Evolutionary conservation across 2,888 invertebrate genomes (phyloP).

Genomic region (Orchestes rusci): DNA sequence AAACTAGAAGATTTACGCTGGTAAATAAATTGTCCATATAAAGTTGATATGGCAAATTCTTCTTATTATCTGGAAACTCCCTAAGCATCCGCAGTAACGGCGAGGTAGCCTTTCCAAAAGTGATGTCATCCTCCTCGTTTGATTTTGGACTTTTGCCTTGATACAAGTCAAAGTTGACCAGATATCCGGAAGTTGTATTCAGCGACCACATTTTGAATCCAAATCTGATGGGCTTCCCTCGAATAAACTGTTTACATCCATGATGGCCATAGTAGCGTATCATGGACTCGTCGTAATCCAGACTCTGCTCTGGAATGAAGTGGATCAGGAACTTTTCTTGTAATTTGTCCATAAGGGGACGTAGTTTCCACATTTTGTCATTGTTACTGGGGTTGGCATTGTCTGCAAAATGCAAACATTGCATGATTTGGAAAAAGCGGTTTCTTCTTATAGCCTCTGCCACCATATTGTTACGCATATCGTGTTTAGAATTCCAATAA

Average conservation of each 20-base stretch:
- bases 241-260: slow-evolving; percentile 33
- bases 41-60: neutral
- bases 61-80: slow-evolving; percentile 1
- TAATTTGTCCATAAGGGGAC: slow-evolving; percentile 22
- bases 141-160: neutral
- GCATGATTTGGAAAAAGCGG: slow-evolving; percentile 7
- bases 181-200: slow-evolving; percentile 31
- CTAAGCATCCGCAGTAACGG: neutral
- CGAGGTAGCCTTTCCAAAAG: neutral
- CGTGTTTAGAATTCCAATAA: slow-evolving; percentile 15
- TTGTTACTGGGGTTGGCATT: neutral
- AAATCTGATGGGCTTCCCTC: slow-evolving; percentile 34
- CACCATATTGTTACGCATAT: slow-evolving; percentile 16
- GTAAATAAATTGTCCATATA: slow-evolving; percentile 8
- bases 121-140: neutral
- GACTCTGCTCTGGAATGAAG: slow-evolving; percentile 20
- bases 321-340: slow-evolving; percentile 20
- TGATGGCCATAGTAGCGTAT: slow-evolving; percentile 20
- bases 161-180: slow-evolving; percentile 34
- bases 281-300: slow-evolving; percentile 12
- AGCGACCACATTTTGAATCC: slow-evolving; percentile 33
- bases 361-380: slow-evolving; percentile 19
- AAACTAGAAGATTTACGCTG: neutral
- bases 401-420: slow-evolving; percentile 7
- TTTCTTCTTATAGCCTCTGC: slow-evolving; percentile 11